Base-by-base conservation (phyloP, 2,113 vertebrate genomes). In the Aleadryas rufinucha region DNA sequence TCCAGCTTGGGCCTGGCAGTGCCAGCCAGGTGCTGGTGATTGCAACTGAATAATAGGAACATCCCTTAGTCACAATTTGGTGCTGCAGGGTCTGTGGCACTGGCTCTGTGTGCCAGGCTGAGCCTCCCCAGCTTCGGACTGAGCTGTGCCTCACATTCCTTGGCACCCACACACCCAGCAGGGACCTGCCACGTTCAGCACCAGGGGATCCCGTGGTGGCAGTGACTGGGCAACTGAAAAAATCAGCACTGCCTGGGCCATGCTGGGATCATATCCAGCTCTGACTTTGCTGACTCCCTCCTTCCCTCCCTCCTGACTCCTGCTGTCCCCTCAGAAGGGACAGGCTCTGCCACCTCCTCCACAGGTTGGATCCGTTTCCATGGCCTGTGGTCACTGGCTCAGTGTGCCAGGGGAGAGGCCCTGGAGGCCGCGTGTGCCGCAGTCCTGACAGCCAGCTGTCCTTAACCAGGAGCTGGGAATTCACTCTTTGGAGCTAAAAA, bases 131-230 rank as follows among this genome's bases (percentile, higher is more conserved):
- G 42, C 80, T 70, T 45, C 1, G 0, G 30, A 8, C 11, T 0
- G 2, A 76, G 49, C 61, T 2, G 1, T 72, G 33, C 53, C 24
- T 64, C 1, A 0, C 9, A 0, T 47, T 82, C 56, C 39, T 33
- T 31, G 93, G 23, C 47, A 44, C 64, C 31, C 31, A 10, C 16
- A 1, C 12, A 2, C n/a, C 42, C 42, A 54, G 33, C 11, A 28
- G 2, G 7, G 69, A 35, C n/a, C 42, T 9, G 22, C 59, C 3
- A 2, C 0, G 0, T 42, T 41, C 53, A 6, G 80, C 33, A n/a
- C 64, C 1, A 0, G 26, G 33, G 27, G 14, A 22, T 47, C n/a
- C 56, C 0, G 0, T 3, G 1, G 26, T 21, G 54, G 22, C 45
- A 88, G 16, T 12, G 42, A 31, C 19, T 4, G 18, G 57, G 49